Evolutionary conservation across 2,888 invertebrate genomes (phyloP), one percentile per base, ranked within the genome.

Genomic region (Drosophila eohydei): DNA sequence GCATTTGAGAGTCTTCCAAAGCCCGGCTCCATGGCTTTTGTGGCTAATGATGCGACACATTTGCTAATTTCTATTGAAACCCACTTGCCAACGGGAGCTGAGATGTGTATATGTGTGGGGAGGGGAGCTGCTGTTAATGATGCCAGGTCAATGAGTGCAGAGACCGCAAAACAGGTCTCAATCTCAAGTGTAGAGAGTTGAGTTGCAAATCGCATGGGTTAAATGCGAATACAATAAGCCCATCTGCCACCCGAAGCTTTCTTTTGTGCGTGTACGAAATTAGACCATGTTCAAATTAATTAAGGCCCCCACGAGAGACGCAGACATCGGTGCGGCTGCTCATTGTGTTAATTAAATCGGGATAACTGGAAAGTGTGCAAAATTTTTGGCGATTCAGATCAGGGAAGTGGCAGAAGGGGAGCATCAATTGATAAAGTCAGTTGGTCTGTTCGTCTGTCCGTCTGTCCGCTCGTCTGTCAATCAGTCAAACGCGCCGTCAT

Each of bases 21-120:
- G 69, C 38, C 56, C 52, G 51, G 36, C 40, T 59, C 68, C 56
- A 65, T 63, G 63, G 51, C 66, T 83, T 83, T 74, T 89, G 88
- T 81, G 88, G 90, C 88, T 90, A 89, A 90, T 90, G 91, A 86
- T 89, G 88, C 88, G 90, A 90, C 91, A 90, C 86, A 91, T 90
- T 90, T 91, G 90, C 89, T 90, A 90, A 90, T 91, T 88, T 89
- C 86, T 88, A 89, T 82, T 84, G 88, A 83, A 79, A 74, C 80
- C 83, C 85, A 89, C 85, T 88, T 84, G 88, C 84, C 71, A 63
- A 56, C 43, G 64, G 66, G 52, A 5, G 30, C 48, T 48, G 14
- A 6, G 14, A 21, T 14, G 14, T 28, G 26, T 14, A 4, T 14
- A 7, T 3, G 26, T 14, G 30, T 30, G 9, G 32, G 9, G 26